phyloP scores from a whole-genome alignment of 2,113 vertebrate species.

The Kobus ellipsiprymnus region DNA sequence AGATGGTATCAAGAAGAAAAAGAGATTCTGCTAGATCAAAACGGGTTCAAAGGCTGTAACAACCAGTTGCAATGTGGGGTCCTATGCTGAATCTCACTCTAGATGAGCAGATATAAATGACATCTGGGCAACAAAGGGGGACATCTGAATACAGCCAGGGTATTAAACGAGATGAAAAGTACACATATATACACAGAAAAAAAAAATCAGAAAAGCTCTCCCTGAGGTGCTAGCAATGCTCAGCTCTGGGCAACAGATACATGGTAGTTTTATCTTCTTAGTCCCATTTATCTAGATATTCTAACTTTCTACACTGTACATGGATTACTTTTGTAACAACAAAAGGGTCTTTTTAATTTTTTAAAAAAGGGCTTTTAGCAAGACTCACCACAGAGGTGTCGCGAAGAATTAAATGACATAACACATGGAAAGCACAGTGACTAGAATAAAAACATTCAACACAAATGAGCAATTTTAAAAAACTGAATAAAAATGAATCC shows the following conservation, averaged over 20 bases:
- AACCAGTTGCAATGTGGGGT: not conserved
- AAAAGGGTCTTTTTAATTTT: not conserved
- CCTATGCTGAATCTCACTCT: not conserved
- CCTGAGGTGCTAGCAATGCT: not conserved
- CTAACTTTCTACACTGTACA: not conserved
- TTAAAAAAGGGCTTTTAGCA: not conserved
- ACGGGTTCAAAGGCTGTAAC: not conserved
- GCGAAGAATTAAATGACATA: not conserved
- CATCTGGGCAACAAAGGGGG: not conserved
- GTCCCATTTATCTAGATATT: not conserved
- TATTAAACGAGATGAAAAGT: not conserved
- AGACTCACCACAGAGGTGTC: not conserved
- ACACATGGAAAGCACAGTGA: not conserved
- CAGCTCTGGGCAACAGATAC: not conserved
- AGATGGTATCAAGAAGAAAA: not conserved
- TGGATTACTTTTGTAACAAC: not conserved
- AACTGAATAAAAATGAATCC: not conserved
- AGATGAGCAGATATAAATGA: not conserved
- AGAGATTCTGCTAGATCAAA: not conserved
- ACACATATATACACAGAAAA: fast-evolving
- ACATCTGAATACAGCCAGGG: not conserved
- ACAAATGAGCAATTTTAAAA: not conserved
- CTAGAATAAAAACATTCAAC: not conserved
- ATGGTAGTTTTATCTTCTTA: not conserved
- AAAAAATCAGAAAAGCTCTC: not conserved